phyloP scores from a whole-genome alignment of 2,888 invertebrate genomes.

The Dryadula phaetusa region DNA sequence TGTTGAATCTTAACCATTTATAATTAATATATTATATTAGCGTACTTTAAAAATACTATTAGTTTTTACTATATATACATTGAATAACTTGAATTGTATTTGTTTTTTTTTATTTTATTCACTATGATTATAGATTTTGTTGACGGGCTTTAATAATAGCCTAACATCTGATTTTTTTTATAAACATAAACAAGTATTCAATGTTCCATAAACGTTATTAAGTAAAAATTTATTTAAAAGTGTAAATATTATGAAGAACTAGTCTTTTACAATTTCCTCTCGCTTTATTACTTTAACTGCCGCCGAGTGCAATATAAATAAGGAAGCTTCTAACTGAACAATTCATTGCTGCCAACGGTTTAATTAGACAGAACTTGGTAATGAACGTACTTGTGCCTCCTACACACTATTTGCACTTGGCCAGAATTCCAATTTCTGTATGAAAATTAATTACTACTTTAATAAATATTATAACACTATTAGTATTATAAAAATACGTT shows the following conservation, averaged over 20 bases:
- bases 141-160: neutral
- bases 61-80: neutral
- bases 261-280: slow-evolving; percentile 54
- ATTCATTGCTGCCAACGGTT: slow-evolving; percentile 63
- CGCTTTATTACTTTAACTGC: slow-evolving; percentile 49
- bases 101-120: no score
- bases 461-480: slow-evolving; percentile 24
- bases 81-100: no score
- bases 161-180: neutral
- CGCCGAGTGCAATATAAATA: slow-evolving; percentile 58
- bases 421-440: slow-evolving; percentile 49
- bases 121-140: no score
- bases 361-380: slow-evolving; percentile 63
- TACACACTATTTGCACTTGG: slow-evolving; percentile 53
- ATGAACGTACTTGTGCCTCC: slow-evolving; percentile 52
- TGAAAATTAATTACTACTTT: slow-evolving; percentile 28
- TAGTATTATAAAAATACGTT: neutral
- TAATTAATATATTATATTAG: neutral
- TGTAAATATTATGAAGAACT: slow-evolving; percentile 45
- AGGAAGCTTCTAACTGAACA: slow-evolving; percentile 65
- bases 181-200: neutral
- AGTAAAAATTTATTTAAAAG: slow-evolving; percentile 14
- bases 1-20: slow-evolving; percentile 3
- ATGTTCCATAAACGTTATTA: neutral
- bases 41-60: neutral